Evolutionary conservation across 2,888 invertebrate genomes (phyloP).

Genomic region (Xanthorhoe spadicearia): DNA sequence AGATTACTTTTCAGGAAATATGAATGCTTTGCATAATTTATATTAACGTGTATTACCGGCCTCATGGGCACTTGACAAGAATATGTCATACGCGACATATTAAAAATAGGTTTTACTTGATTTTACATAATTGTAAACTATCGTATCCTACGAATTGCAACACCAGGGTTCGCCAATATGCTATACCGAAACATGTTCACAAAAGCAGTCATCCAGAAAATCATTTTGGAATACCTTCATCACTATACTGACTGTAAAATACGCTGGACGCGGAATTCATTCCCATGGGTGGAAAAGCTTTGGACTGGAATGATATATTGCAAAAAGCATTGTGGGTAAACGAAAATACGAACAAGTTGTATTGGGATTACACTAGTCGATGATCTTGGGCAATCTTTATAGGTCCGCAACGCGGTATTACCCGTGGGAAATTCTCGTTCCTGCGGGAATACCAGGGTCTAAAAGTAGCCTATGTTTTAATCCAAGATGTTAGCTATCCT

Average conservation of each 20-base stretch:
- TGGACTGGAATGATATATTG: conserved; percentile 49
- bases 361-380: background rate
- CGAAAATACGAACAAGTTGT: background rate
- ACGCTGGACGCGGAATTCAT: conserved; percentile 39
- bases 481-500: too few species aligned
- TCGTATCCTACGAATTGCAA: background rate
- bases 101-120: background rate
- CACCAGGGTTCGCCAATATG: background rate
- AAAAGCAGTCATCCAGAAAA: conserved; percentile 19
- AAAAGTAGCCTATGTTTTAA: too few species aligned
- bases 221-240: conserved; percentile 43
- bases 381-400: background rate
- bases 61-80: background rate
- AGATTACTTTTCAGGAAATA: conserved; percentile 8
- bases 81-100: background rate
- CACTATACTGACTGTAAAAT: conserved; percentile 40
- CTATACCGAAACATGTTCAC: background rate
- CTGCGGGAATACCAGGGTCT: background rate
- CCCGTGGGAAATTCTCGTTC: too few species aligned
- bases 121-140: background rate
- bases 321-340: conserved; percentile 40
- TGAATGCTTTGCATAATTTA: background rate
- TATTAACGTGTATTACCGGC: background rate
- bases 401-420: too few species aligned
- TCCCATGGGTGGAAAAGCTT: conserved; percentile 46